A percentile compares a stretch with the other conserved stretches of the same genome.
phyloP scores from a whole-genome alignment of 1,140 invertebrate genomes.

The Habropoda laboriosa region DNA sequence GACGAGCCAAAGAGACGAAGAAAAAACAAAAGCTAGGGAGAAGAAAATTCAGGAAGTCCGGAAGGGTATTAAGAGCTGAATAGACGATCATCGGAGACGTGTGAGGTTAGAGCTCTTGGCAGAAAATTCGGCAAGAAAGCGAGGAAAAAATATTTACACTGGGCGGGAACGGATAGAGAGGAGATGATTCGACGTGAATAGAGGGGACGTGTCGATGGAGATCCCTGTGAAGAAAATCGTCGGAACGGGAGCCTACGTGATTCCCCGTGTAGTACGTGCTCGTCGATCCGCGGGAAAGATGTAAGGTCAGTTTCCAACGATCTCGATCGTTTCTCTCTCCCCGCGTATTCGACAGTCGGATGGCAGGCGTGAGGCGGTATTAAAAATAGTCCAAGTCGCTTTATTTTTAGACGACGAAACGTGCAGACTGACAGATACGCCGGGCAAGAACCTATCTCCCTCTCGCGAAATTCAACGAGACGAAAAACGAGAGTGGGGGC shows the following conservation, averaged over 20 bases:
- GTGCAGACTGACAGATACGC: neutral
- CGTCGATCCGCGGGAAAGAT: neutral
- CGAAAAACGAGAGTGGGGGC: neutral
- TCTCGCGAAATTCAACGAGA: neutral
- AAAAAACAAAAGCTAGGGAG: too few species aligned
- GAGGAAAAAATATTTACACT: neutral
- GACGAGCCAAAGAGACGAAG: too few species aligned
- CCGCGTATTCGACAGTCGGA: neutral
- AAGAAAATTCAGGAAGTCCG: too few species aligned
- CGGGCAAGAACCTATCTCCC: neutral
- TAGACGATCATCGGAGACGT: too few species aligned
- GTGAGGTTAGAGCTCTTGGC: too few species aligned
- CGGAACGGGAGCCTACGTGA: neutral
- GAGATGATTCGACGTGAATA: neutral
- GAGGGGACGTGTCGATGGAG: neutral
- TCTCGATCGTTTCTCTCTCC: neutral
- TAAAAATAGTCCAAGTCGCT: constrained; percentile 56
- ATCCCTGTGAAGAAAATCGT: neutral
- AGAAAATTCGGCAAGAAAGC: neutral
- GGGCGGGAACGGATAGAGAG: neutral
- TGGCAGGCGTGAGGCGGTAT: constrained; percentile 20
- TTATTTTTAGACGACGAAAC: constrained; percentile 58
- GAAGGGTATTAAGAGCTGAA: neutral
- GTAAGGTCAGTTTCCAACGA: constrained; percentile 55
- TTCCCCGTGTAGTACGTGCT: neutral